Conservation (phyloP, 2,888 invertebrate genomes). For the Mesoligia furuncula region DNA sequence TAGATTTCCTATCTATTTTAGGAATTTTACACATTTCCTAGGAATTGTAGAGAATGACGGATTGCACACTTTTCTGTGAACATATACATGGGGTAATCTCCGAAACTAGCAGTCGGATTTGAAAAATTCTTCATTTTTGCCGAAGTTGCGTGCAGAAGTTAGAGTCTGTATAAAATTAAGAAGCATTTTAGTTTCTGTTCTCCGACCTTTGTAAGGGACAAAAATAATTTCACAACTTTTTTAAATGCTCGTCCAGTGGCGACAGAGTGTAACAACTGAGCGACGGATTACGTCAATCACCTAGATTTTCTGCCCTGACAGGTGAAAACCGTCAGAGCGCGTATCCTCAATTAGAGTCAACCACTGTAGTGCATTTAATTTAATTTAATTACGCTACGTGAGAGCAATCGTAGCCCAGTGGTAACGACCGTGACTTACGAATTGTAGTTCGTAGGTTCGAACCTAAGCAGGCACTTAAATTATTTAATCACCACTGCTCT, state of each 20-base stretch:
- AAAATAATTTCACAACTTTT: background rate
- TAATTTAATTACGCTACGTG: background rate
- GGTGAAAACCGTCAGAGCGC: slow-evolving; percentile 19
- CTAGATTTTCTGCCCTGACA: background rate
- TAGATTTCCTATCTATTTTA: no score
- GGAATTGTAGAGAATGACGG: no score
- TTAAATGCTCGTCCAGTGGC: background rate
- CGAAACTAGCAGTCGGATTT: background rate
- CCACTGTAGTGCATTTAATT: slow-evolving; percentile 7
- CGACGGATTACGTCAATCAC: slow-evolving; percentile 23
- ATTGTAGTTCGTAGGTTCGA: background rate
- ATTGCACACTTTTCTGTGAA: no score
- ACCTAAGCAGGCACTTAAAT: background rate
- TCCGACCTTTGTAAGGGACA: background rate
- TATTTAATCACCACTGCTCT: background rate
- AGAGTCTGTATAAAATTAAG: background rate
- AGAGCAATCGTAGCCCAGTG: background rate
- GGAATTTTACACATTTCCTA: no score
- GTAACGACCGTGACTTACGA: background rate
- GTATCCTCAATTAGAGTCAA: slow-evolving; percentile 45
- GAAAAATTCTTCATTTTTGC: background rate
- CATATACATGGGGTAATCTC: background rate
- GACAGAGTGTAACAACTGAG: slow-evolving; percentile 13
- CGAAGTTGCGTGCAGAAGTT: background rate
- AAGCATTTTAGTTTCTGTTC: background rate